phyloP scores from a whole-genome alignment of 2,888 invertebrate species.

The Apomyelois bistriatella region DNA sequence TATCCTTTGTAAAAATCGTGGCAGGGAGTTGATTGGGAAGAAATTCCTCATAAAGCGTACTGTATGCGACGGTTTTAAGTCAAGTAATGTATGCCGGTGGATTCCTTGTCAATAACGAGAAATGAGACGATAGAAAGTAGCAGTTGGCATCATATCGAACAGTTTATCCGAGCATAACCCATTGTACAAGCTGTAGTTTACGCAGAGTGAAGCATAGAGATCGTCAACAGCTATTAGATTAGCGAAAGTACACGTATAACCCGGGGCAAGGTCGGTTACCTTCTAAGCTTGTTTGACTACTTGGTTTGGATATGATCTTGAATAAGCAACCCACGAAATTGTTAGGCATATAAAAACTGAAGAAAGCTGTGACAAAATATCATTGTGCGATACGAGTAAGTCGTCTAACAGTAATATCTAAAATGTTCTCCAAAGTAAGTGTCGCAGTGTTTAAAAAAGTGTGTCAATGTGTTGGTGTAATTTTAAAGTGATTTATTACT shows the following conservation, averaged over 20 bases:
- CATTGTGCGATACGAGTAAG: background rate
- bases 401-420: background rate
- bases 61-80: no score
- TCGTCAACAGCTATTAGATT: background rate
- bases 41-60: no score
- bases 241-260: background rate
- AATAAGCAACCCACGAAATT: slow-evolving; percentile 4
- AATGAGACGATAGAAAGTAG: no score
- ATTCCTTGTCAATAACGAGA: no score
- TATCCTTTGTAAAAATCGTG: no score
- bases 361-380: background rate
- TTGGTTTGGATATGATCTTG: background rate
- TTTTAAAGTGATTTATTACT: background rate
- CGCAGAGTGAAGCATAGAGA: no score
- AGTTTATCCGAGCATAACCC: no score
- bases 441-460: background rate
- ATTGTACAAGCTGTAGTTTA: no score
- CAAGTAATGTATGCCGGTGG: no score
- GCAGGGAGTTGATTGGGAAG: no score
- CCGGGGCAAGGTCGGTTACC: background rate
- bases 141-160: no score
- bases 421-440: slow-evolving; percentile 11
- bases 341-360: background rate
- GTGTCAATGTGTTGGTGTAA: background rate
- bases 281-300: background rate